Conservation (phyloP, 2,797 vertebrate species). For the Cirrhinus mrigala region DNA sequence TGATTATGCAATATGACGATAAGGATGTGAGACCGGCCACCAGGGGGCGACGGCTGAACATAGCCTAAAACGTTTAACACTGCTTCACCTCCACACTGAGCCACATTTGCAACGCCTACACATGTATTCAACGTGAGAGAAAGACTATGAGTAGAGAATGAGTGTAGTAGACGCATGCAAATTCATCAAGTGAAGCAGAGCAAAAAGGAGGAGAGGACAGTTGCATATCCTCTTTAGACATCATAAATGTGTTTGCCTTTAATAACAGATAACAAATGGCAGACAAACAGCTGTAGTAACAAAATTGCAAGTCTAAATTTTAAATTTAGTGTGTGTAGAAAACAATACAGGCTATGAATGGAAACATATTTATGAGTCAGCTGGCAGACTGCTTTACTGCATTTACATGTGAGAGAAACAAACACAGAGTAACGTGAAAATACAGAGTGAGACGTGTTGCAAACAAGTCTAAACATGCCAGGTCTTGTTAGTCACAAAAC, state of each 20-base stretch:
- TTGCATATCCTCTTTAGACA: slow-evolving; percentile 29
- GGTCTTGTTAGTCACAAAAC: background rate
- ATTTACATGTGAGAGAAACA: background rate
- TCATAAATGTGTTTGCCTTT: too few species aligned
- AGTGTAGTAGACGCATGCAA: slow-evolving; percentile 50
- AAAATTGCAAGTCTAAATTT: background rate
- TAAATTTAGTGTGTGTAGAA: background rate
- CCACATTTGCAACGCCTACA: slow-evolving; percentile 51
- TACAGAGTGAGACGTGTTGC: background rate
- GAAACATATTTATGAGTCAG: background rate
- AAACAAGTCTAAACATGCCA: background rate
- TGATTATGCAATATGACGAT: background rate
- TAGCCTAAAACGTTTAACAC: background rate
- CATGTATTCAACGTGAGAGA: background rate
- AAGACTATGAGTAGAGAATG: background rate
- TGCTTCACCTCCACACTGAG: slow-evolving; percentile 44
- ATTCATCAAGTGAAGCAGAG: slow-evolving; percentile 28
- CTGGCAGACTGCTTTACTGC: background rate
- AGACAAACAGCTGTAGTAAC: background rate
- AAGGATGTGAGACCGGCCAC: slow-evolving; percentile 16
- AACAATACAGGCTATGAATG: background rate
- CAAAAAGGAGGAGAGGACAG: slow-evolving; percentile 10
- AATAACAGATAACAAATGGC: background rate
- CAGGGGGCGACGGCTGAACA: slow-evolving; percentile 47
- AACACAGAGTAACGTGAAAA: background rate